phyloP scores from a whole-genome alignment of 1,140 invertebrate genomes.

The Dendroctonus valens region DNA sequence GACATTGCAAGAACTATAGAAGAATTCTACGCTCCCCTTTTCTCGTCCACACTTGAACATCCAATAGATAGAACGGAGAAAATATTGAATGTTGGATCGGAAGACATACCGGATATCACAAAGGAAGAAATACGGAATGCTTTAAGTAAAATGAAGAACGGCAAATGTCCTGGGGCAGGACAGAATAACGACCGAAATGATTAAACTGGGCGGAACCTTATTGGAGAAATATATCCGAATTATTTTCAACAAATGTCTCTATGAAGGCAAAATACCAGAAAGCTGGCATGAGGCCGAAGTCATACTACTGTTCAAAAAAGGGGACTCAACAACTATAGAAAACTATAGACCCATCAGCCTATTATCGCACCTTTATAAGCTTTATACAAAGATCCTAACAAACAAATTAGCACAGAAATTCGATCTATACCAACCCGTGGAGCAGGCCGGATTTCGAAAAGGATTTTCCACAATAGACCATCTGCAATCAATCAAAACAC shows the following conservation, averaged over 20 bases:
- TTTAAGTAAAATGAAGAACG: background rate
- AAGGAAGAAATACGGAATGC: background rate
- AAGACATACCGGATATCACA: background rate
- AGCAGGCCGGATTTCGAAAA: no score
- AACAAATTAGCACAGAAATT: background rate
- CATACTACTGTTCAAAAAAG: background rate
- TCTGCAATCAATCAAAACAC: no score
- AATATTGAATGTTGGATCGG: background rate
- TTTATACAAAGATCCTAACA: background rate
- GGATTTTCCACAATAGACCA: no score
- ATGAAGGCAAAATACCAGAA: background rate
- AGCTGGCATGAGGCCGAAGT: background rate
- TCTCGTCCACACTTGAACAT: background rate
- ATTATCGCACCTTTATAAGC: no score
- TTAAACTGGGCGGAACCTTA: background rate
- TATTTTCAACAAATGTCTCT: background rate
- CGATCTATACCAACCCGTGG: no score
- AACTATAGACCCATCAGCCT: constrained; percentile 1
- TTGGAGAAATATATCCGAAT: background rate
- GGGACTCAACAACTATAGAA: background rate
- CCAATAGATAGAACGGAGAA: background rate
- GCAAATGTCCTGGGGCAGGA: background rate
- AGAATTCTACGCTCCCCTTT: no score
- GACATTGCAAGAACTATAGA: no score
- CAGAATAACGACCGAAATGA: background rate